Conservation (phyloP, 1,140 invertebrate genomes). For the Conus ventricosus region DNA sequence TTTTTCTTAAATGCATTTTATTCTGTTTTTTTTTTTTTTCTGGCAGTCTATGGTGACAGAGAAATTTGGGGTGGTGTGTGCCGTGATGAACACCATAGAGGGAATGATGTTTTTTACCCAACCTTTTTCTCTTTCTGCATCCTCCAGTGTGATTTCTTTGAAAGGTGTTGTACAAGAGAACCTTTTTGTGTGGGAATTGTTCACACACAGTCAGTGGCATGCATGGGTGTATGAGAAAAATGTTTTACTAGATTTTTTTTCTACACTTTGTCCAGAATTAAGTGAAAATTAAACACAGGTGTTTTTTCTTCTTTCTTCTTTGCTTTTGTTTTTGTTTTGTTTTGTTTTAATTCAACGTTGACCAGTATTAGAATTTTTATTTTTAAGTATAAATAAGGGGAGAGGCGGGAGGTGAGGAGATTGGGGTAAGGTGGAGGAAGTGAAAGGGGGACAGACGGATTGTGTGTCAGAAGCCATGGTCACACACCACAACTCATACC, state of each 20-base stretch:
- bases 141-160: slow-evolving; percentile 27
- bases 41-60: slow-evolving; percentile 85
- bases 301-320: not conserved
- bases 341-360: not conserved
- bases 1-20: too few relatives aligned
- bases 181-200: too few relatives aligned
- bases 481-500: too few relatives aligned
- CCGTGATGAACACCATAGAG: slow-evolving; percentile 94
- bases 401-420: slow-evolving; percentile 1
- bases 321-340: not conserved
- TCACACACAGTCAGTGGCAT: too few relatives aligned
- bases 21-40: slow-evolving; percentile 23
- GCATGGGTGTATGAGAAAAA: too few relatives aligned
- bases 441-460: not conserved
- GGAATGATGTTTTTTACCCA: slow-evolving; percentile 94
- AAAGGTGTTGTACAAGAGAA: too few relatives aligned
- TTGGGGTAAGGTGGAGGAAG: not conserved
- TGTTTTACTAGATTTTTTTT: too few relatives aligned
- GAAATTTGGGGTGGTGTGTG: slow-evolving; percentile 88
- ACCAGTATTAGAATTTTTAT: not conserved
- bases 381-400: not conserved
- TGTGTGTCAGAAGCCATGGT: too few relatives aligned
- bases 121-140: slow-evolving; percentile 83
- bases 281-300: too few relatives aligned
- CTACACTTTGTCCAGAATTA: too few relatives aligned